Conservation (phyloP, 2,888 invertebrate genomes). For the Zelleria hepariella region DNA sequence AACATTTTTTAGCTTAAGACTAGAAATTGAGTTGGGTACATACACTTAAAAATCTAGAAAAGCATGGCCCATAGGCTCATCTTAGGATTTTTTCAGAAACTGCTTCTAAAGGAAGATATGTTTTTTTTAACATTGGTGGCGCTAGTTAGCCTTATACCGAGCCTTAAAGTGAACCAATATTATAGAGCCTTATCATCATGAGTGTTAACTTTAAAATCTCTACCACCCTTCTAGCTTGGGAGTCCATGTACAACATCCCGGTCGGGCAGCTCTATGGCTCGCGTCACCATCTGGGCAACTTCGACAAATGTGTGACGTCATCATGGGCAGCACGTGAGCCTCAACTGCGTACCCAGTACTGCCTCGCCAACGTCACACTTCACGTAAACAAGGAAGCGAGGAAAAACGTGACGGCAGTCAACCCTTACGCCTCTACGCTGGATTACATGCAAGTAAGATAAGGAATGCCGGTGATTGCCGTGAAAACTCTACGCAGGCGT, state of each 20-base stretch:
- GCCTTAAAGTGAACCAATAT: no score
- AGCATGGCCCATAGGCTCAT: no score
- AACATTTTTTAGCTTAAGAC: no score
- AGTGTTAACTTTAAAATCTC: no score
- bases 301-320: slow-evolving; percentile 68
- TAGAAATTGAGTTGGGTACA: no score
- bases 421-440: slow-evolving; percentile 55
- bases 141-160: no score
- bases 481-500: neutral
- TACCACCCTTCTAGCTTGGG: no score
- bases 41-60: no score
- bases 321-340: slow-evolving; percentile 40
- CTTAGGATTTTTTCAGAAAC: no score
- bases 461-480: neutral
- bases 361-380: slow-evolving; percentile 55
- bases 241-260: slow-evolving; percentile 71
- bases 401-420: slow-evolving; percentile 25
- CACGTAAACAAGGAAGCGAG: slow-evolving; percentile 36
- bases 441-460: slow-evolving; percentile 50
- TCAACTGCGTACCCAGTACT: slow-evolving; percentile 55
- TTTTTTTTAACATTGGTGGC: no score
- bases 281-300: slow-evolving; percentile 73
- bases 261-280: slow-evolving; percentile 70
- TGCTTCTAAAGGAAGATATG: no score
- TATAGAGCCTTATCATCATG: no score